These are phyloP conservation scores for Cantharis flavilabris DNA, from an alignment of 2,888 invertebrate genomes.

Conservation along the genomic window DNA sequence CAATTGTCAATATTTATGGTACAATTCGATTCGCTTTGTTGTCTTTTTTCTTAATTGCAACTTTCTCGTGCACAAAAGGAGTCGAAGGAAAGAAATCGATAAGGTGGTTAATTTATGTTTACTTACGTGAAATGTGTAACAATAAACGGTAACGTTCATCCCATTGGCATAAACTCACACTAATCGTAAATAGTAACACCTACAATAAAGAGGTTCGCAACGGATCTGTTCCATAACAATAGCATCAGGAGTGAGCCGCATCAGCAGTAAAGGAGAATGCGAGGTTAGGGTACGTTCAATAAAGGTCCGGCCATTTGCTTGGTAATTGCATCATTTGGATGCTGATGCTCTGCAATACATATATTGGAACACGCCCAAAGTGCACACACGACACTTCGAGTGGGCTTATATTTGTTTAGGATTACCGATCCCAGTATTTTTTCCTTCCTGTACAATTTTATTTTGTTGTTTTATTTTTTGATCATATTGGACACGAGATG, in stretches of 20 bases:
- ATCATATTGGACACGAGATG: slow-evolving; percentile 7
- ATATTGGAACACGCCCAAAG: slow-evolving; percentile 51
- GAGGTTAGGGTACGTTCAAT: slow-evolving; percentile 40
- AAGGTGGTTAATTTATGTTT: slow-evolving; percentile 20
- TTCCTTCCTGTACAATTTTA: slow-evolving; percentile 30
- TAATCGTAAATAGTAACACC: slow-evolving; percentile 43
- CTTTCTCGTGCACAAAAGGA: neutral
- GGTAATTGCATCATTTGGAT: slow-evolving; percentile 58
- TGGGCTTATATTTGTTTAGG: slow-evolving; percentile 52
- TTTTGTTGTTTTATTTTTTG: slow-evolving; percentile 18
- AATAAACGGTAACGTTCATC: slow-evolving; percentile 30
- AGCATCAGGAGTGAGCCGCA: slow-evolving; percentile 40
- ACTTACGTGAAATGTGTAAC: slow-evolving; percentile 27
- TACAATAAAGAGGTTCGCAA: slow-evolving; percentile 42
- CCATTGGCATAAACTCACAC: slow-evolving; percentile 39
- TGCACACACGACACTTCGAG: slow-evolving; percentile 49
- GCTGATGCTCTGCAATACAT: slow-evolving; percentile 55
- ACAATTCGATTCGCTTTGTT: neutral
- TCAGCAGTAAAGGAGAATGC: slow-evolving; percentile 37
- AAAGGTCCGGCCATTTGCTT: slow-evolving; percentile 50
- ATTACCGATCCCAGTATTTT: slow-evolving; percentile 46
- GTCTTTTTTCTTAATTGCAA: neutral
- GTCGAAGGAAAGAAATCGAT: neutral
- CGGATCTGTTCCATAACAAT: slow-evolving; percentile 42
- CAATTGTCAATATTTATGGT: slow-evolving; percentile 25